Base-by-base conservation (phyloP, 2,888 invertebrate species). In the Apotomis capreana region DNA sequence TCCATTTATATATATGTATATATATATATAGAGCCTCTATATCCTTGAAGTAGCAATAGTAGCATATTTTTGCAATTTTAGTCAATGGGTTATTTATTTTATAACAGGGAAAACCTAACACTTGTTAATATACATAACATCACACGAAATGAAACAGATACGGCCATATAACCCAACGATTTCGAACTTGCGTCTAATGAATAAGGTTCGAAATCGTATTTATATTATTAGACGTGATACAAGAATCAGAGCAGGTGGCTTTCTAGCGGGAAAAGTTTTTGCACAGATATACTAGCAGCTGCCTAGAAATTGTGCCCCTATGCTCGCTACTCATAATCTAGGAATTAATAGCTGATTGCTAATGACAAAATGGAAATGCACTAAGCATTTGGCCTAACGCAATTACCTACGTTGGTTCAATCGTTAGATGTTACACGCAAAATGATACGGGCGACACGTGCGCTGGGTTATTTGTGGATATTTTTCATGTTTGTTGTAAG, bases 271-370 rank as follows among this genome's bases (percentile, higher is more conserved):
- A 88, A 88, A 89, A 87, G 85, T 92, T 92, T 92, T 93, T 92
- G 89, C 90, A 86, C 82, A 89, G 91, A 91, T 91, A 91, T 81
- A 76, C 79, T 70, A 77, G 81, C 89, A 88, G 89, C 89, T 91
- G 92, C 81, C 81, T 87, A 83, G 89, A 90, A 92, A 92, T 91
- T 90, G 88, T 87, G 91, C 93, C 93, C 93, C 87, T 93, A 93
- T 93, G 79, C 83, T 83, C 81, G 79, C 83, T 74, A 86, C 82
- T 88, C 87, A 90, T 92, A 92, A 92, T 90, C 91, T 89, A 89
- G 86, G 87, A 87, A 92, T 92, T 90, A 92, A 92, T 93, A 91
- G 89, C 78, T 84, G 77, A 88, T 88, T 83, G 88, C 89, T 92
- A 92, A 93, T 91, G 91, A 90, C 89, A 89, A 89, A 91, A 90